Evolutionary conservation across 2,888 invertebrate species (phyloP), one percentile per base, ranked within the genome.

Genomic region (Cancer borealis): DNA sequence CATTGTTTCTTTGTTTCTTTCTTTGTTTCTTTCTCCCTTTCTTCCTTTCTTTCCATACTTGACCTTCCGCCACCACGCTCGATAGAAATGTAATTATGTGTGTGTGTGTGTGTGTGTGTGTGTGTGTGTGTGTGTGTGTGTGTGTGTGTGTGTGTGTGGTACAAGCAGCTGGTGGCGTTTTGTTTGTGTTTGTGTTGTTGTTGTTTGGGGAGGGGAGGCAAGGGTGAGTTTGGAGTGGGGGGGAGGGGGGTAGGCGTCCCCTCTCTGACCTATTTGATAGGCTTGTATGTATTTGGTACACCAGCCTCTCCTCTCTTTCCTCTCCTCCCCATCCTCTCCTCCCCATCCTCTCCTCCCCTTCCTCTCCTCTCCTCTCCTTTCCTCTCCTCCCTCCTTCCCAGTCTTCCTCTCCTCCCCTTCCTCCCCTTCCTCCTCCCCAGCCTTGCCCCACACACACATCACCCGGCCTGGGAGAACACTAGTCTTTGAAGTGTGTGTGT

Each of bases 41-140:
- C 47, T 89, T 1, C 21, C 47, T 26, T 89, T 30, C 79, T 26
- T 30, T 79, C 26, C 30, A 14, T 30, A 89, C n/a, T 17, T 46
- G 47, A 89, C 46, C 49, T 10, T 26, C n/a, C 14, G n/a, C 17
- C 4, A 6, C 89, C 89, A 8, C 46, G 49, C 30, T 89, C 46
- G 89, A 89, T 49, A 46, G n/a, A 26, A 89, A 49, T 89, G 10
- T 47, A 10, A 89, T 46, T 47, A 12, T 14, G 12, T 12, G 21
- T n/a, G 26, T n/a, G 49, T 88, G n/a, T 46, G 49, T 46, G 26
- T 47, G 49, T 88, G 45, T 47, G 49, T 47, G 46, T 46, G 47
- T 88, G 88, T 47, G 49, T 88, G n/a, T 88, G 47, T 88, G 88
- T 88, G 88, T 49, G 47, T 88, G 47, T 30, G 46, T 47, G 30